A percentile compares a stretch with the other conserved stretches of the same genome.
Conservation (phyloP, 2,888 invertebrate genomes). For the Ichneumoninae sp. region DNA sequence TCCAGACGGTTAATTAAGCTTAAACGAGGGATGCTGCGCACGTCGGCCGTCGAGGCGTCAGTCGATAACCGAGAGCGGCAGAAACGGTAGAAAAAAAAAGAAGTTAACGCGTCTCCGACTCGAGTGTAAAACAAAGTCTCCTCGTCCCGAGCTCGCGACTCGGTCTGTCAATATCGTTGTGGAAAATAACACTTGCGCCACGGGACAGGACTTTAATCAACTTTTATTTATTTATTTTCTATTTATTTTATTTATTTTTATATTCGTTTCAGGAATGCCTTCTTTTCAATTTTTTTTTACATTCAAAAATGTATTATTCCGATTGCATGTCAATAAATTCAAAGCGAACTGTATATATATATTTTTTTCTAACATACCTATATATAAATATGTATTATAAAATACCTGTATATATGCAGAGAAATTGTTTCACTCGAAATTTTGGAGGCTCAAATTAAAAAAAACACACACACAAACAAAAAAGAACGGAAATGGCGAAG, state of each 20-base stretch:
- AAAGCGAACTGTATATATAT: no score
- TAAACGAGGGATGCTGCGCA: constrained; percentile 24
- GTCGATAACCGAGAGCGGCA: constrained; percentile 24
- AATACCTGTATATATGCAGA: no score
- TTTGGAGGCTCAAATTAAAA: no score
- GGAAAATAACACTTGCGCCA: constrained; percentile 15
- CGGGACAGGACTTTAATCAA: constrained; percentile 23
- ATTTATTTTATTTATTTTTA: no score
- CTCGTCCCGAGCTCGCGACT: constrained; percentile 17
- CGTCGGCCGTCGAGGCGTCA: constrained; percentile 30
- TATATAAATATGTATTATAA: no score
- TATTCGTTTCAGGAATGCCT: constrained; percentile 6
- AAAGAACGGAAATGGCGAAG: no score
- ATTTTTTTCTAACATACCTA: no score
- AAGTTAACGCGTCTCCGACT: constrained; percentile 38
- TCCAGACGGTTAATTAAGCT: constrained; percentile 53
- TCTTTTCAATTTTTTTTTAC: not conserved
- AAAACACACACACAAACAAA: no score
- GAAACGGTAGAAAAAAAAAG: constrained; percentile 40
- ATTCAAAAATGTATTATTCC: not conserved
- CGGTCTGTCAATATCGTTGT: constrained; percentile 43
- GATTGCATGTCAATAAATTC: no score
- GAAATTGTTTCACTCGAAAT: no score
- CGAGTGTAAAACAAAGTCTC: constrained; percentile 9
- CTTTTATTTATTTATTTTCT: not conserved